phyloP scores from a whole-genome alignment of 1,140 invertebrate genomes.

The Aphelenchoides fujianensis region DNA sequence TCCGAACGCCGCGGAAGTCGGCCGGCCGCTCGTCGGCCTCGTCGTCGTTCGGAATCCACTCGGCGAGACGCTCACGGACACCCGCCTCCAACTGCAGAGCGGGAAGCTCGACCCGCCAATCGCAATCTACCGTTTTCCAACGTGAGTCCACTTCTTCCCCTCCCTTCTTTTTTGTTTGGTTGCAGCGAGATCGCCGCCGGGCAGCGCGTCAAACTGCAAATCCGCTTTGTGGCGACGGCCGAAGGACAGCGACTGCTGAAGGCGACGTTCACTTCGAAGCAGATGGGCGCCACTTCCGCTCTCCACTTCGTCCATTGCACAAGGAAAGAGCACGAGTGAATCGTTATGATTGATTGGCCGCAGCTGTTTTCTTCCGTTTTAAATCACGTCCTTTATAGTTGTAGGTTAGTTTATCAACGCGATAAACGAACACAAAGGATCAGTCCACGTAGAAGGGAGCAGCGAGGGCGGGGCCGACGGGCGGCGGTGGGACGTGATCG shows the following conservation, averaged over 20 bases:
- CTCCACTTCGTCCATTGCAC: not conserved
- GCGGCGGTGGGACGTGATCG: constrained; percentile 8
- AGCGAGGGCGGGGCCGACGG: constrained; percentile 12
- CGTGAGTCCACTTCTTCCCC: no score
- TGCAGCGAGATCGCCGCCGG: not conserved
- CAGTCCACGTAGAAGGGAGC: not conserved
- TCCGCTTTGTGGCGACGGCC: not conserved
- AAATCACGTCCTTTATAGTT: no score
- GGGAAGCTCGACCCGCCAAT: not conserved
- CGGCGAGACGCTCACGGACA: not conserved
- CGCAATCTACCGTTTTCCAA: not conserved
- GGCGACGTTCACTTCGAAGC: not conserved
- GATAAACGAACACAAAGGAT: no score
- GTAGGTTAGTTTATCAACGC: no score
- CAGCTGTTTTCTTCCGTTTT: no score
- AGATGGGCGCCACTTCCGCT: not conserved
- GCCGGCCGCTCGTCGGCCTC: not conserved
- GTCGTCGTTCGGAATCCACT: constrained; percentile 7
- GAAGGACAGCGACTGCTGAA: not conserved
- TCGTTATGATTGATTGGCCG: no score
- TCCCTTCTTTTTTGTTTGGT: no score
- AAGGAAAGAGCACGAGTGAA: not conserved
- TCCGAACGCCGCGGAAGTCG: not conserved
- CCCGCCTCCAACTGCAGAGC: not conserved
- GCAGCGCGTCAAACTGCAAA: not conserved